Evolutionary conservation across 2,888 invertebrate species (phyloP), one percentile per base, ranked within the genome.

Genomic region (Drosophila paranaensis): DNA sequence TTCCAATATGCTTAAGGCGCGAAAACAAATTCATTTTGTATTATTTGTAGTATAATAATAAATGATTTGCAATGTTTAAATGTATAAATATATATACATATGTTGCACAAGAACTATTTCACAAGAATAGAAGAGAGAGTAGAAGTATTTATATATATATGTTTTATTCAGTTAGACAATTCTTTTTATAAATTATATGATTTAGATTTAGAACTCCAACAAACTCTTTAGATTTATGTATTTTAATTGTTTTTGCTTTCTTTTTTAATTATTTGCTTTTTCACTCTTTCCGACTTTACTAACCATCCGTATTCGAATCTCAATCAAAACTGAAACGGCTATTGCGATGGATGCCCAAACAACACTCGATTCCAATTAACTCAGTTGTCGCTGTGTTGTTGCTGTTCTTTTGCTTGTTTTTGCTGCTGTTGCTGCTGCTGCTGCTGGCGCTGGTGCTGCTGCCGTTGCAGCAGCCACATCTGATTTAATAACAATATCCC

Each of bases 401-500:
- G 51, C 20, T 25, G 20, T 42, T 54, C 53, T 60, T 35, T 25
- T 13, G 20, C 13, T 16, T 63, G 35, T n/a, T 16, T 20, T 39
- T 48, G 51, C 50, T 51, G 61, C 20, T 20, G 20, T 39, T 48
- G 51, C 50, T 51, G 61, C 54, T 63, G 42, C 25, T 14, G 53
- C 54, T 63, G 42, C 25, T 14, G 53, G 20, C 13, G 20, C 40
- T 46, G 51, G 39, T 42, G 56, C 20, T 20, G 60, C 54, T 54
- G 64, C 60, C 62, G 48, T 40, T 20, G 42, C 39, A 62, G 56
- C 71, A 60, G 64, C 63, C 71, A 51, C 61, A 63, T 68, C 83
- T 83, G 75, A 89, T 89, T 83, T 89, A 83, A 83, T 89, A 81
- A 87, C 79, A 88, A 70, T 55, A 64, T 66, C 43, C 48, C 30